Conservation (phyloP, 2,797 vertebrate genomes). For the Iguana delicatissima region DNA sequence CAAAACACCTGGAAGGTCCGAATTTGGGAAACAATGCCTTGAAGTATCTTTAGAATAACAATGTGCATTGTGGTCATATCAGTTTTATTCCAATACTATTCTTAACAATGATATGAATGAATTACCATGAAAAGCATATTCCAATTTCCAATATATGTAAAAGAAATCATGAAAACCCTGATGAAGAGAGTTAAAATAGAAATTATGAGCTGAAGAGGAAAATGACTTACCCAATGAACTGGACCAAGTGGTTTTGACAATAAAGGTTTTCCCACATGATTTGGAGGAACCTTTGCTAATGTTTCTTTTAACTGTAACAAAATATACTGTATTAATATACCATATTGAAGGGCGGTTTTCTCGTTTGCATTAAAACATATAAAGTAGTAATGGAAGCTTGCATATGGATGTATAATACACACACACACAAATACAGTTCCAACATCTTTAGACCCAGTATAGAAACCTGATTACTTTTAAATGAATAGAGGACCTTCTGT, state of each 20-base stretch:
- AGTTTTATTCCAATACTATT: background rate
- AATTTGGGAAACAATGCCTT: no score
- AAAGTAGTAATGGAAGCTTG: background rate
- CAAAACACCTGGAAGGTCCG: no score
- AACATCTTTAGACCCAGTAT: background rate
- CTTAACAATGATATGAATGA: background rate
- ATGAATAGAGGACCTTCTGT: background rate
- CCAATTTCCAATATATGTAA: background rate
- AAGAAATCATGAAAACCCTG: background rate
- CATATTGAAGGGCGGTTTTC: background rate
- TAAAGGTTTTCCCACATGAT: conserved; percentile 91
- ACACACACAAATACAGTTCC: background rate
- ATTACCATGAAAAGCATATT: background rate
- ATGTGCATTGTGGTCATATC: background rate
- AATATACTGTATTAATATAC: conserved; percentile 50
- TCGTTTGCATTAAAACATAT: background rate
- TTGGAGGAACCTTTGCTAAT: conserved; percentile 88
- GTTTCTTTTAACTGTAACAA: conserved; percentile 93
- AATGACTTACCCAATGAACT: conserved; percentile 89
- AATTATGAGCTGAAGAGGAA: background rate
- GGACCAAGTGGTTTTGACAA: conserved; percentile 93
- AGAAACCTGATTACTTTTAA: background rate
- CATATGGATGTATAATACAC: background rate
- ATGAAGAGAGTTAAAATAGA: background rate
- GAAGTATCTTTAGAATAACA: background rate